Conservation (phyloP, 2,113 vertebrate species). For the zebrafish (Danio rerio) region DNA sequence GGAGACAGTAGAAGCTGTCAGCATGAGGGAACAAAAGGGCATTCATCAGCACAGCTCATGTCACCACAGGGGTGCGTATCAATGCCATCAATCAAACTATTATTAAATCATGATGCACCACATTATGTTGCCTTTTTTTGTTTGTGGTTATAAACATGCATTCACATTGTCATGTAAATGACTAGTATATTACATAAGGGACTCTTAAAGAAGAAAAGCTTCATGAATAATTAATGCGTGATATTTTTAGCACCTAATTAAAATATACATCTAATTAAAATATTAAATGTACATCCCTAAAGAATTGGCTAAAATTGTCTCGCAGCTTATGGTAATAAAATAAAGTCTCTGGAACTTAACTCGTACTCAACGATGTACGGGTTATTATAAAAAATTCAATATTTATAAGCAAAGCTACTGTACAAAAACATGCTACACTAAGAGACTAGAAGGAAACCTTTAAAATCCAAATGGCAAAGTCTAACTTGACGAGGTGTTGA, state of each 20-base stretch:
- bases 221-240: slow-evolving; percentile 20
- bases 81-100: slow-evolving; percentile 41
- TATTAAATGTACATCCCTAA: slow-evolving; percentile 8
- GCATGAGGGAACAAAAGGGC: slow-evolving; percentile 27
- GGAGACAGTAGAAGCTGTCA: slow-evolving; percentile 8
- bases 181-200: background rate
- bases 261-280: slow-evolving; percentile 13
- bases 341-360: background rate
- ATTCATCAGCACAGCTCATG: slow-evolving; percentile 21
- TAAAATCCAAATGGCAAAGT: too few species aligned
- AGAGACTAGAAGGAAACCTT: too few species aligned
- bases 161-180: slow-evolving; percentile 4
- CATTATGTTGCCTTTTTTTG: background rate
- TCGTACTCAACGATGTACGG: too few species aligned
- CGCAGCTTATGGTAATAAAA: background rate
- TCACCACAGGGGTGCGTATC: slow-evolving; percentile 28
- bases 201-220: background rate
- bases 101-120: slow-evolving; percentile 14
- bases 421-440: too few species aligned
- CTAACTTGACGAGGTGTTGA: too few species aligned
- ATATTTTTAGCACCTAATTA: slow-evolving; percentile 5
- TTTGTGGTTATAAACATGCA: slow-evolving; percentile 35
- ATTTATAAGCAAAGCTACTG: too few species aligned
- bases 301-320: background rate
- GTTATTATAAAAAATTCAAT: too few species aligned